Evolutionary conservation across 2,888 invertebrate genomes (phyloP).

Genomic region (Hermaeophaga mercurialis): DNA sequence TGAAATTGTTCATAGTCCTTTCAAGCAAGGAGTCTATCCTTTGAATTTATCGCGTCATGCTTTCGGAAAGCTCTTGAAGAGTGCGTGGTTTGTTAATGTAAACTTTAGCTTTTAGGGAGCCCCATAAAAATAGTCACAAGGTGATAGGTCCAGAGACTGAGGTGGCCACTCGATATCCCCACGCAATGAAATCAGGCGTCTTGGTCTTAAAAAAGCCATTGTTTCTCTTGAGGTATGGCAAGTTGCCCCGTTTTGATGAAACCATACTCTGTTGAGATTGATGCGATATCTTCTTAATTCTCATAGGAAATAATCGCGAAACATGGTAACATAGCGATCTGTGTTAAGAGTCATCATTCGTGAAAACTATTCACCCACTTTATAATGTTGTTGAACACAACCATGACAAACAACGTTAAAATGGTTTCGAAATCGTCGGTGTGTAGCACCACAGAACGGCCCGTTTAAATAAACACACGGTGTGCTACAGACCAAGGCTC

Average conservation of each 20-base stretch:
- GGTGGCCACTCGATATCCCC: neutral
- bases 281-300: too few species aligned
- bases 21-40: too few species aligned
- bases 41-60: neutral
- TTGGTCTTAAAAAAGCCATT: neutral
- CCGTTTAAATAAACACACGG: neutral
- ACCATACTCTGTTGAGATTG: too few species aligned
- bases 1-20: too few species aligned
- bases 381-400: neutral
- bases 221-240: neutral
- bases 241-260: neutral
- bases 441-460: neutral
- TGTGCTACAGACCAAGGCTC: neutral
- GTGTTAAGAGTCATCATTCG: too few species aligned
- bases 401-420: neutral
- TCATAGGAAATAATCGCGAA: too few species aligned
- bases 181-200: too few species aligned
- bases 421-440: neutral
- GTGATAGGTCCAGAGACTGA: neutral
- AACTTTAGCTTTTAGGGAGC: neutral
- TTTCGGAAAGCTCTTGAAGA: neutral
- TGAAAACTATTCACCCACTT: too few species aligned
- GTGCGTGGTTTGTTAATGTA: neutral
- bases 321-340: neutral
- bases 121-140: neutral